phyloP scores from a whole-genome alignment of 1,140 invertebrate genomes.

The Coenobita brevimanus region DNA sequence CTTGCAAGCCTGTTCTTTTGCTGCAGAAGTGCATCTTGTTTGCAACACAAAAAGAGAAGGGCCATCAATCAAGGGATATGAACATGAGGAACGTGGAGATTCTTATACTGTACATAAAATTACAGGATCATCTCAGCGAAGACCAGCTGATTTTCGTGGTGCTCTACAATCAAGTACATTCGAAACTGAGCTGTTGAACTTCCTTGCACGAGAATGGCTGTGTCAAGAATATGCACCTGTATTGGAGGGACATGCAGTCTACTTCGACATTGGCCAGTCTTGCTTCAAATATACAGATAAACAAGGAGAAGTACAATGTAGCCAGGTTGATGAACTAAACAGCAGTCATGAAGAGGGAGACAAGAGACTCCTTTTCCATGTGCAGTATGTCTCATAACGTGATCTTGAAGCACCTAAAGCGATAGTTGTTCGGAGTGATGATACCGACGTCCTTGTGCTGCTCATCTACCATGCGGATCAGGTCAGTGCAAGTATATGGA shows the following conservation, averaged over 20 bases:
- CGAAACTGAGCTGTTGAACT: conserved; percentile 9
- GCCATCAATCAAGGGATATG: background rate
- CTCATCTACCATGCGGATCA: conserved; percentile 3
- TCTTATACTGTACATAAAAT: conserved; percentile 8
- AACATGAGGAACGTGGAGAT: background rate
- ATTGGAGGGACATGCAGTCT: background rate
- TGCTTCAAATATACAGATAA: background rate
- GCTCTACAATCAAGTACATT: conserved; percentile 10
- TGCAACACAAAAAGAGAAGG: background rate
- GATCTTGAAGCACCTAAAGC: background rate
- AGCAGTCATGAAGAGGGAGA: too few species aligned
- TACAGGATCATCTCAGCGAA: background rate
- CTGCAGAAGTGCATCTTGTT: conserved; percentile 10
- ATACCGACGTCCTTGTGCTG: background rate
- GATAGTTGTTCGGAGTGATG: conserved; percentile 9
- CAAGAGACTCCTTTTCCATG: too few species aligned
- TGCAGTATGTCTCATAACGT: background rate
- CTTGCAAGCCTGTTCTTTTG: background rate
- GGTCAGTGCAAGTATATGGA: background rate
- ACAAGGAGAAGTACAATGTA: background rate
- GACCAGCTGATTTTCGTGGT: conserved; percentile 2
- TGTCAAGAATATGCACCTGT: background rate
- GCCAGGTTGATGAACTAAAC: too few species aligned
- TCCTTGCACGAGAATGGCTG: conserved; percentile 11
- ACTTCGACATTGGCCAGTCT: background rate